A percentile compares a stretch with the other conserved stretches of the same genome.
These are phyloP conservation scores for Xylocopa sonorina DNA, from an alignment of 1,140 invertebrate species.

Conservation along the genomic window DNA sequence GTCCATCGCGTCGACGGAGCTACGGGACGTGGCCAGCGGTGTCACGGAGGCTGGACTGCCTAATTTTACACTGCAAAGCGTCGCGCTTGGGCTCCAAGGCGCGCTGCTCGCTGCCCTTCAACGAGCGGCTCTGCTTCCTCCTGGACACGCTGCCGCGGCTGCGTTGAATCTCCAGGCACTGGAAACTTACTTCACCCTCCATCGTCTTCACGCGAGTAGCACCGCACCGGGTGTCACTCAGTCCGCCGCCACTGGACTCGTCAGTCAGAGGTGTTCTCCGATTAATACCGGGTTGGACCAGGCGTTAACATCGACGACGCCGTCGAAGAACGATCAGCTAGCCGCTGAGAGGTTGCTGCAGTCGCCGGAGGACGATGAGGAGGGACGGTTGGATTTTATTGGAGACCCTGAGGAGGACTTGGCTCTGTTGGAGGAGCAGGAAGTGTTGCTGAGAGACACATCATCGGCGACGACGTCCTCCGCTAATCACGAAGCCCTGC, in stretches of 20 bases:
- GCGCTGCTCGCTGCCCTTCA: conserved; percentile 89
- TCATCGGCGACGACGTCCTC: conserved; percentile 74
- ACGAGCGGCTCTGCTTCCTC: conserved; percentile 88
- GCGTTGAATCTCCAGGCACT: conserved; percentile 91
- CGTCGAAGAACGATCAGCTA: conserved; percentile 48
- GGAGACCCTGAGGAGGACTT: conserved; percentile 83
- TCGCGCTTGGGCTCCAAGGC: conserved; percentile 88
- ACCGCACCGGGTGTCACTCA: conserved; percentile 74
- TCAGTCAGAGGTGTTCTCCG: conserved; percentile 46
- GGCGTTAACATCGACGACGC: not conserved
- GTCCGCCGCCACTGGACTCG: conserved; percentile 61
- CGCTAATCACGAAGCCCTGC: conserved; percentile 70
- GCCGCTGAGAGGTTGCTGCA: conserved; percentile 37
- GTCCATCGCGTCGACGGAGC: conserved; percentile 25
- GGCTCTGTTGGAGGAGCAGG: conserved; percentile 77
- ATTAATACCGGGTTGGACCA: conserved; percentile 9
- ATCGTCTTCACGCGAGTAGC: conserved; percentile 84
- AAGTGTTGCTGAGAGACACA: conserved; percentile 70
- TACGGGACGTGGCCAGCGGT: conserved; percentile 34
- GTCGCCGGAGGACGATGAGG: conserved; percentile 71
- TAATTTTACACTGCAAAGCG: conserved; percentile 77
- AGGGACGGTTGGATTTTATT: conserved; percentile 71
- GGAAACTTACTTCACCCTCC: conserved; percentile 91
- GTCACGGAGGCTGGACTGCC: conserved; percentile 66
- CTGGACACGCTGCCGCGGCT: conserved; percentile 89